Conservation (phyloP, 2,797 vertebrate genomes). For the Eulemur rubriventer region DNA sequence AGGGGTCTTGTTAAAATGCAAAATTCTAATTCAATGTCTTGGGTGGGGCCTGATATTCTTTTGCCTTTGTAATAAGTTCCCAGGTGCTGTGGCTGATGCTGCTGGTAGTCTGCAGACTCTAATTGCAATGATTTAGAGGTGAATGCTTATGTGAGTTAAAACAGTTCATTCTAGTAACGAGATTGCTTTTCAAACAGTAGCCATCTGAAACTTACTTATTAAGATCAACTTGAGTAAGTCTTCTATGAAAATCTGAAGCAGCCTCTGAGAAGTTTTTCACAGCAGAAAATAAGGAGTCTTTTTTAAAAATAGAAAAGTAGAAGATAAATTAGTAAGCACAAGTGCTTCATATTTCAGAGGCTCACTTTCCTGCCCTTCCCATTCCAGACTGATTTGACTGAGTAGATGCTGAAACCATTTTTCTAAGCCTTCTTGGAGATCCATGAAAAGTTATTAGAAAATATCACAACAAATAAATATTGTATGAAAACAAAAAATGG, state of each 20-base stretch:
- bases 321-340: neutral
- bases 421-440: neutral
- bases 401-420: neutral
- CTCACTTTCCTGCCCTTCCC: neutral
- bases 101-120: neutral
- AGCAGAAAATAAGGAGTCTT: slow-evolving; percentile 93
- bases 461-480: neutral
- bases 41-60: neutral
- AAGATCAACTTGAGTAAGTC: slow-evolving; percentile 87
- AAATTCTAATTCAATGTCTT: neutral
- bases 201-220: slow-evolving; percentile 87
- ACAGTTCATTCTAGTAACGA: neutral
- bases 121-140: neutral
- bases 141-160: neutral
- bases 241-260: slow-evolving; percentile 89
- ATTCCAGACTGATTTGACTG: neutral
- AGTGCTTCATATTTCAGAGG: neutral
- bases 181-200: neutral
- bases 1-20: neutral
- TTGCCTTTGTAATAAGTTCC: neutral
- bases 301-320: slow-evolving; percentile 8
- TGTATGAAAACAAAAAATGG: neutral
- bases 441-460: neutral
- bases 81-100: neutral
- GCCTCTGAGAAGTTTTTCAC: slow-evolving; percentile 91